A percentile compares a stretch with the other conserved stretches of the same genome.
These are phyloP conservation scores for Alligator sinensis DNA, from an alignment of 2,113 vertebrate species.

Conservation along the genomic window DNA sequence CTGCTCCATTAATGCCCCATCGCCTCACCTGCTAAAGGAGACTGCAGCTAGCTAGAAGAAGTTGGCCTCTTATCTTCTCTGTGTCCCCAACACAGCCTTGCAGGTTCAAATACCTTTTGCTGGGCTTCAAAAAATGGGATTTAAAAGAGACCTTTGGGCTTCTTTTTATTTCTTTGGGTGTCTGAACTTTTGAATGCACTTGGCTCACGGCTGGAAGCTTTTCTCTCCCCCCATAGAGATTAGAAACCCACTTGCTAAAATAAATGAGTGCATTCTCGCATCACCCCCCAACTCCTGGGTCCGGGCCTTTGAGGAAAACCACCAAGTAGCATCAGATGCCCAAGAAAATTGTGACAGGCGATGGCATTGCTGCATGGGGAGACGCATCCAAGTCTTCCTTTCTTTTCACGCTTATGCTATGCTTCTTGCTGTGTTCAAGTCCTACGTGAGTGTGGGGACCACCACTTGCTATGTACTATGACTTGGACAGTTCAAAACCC, in stretches of 20 bases:
- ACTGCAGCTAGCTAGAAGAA: not conserved
- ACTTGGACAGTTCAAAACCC: not conserved
- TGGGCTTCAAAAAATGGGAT: not conserved
- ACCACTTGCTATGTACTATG: slow-evolving; percentile 7
- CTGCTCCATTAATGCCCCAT: not conserved
- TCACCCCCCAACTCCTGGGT: not conserved
- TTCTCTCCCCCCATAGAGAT: not conserved
- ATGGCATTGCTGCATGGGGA: not conserved
- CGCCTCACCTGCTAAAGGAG: not conserved
- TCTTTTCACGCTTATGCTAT: not conserved
- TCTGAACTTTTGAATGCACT: not conserved
- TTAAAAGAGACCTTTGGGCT: not conserved
- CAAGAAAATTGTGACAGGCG: not conserved
- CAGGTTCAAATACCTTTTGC: not conserved
- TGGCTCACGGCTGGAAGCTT: not conserved
- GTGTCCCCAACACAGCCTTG: not conserved
- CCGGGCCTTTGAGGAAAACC: not conserved
- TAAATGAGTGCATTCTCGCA: not conserved
- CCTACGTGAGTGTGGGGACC: not conserved
- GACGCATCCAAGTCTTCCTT: not conserved
- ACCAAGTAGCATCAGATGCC: not conserved
- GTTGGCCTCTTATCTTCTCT: not conserved
- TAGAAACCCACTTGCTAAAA: not conserved
- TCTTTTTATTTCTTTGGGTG: not conserved
- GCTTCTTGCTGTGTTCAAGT: slow-evolving; percentile 44